phyloP scores from a whole-genome alignment of 2,797 vertebrate species.

The Euthynnus affinis region DNA sequence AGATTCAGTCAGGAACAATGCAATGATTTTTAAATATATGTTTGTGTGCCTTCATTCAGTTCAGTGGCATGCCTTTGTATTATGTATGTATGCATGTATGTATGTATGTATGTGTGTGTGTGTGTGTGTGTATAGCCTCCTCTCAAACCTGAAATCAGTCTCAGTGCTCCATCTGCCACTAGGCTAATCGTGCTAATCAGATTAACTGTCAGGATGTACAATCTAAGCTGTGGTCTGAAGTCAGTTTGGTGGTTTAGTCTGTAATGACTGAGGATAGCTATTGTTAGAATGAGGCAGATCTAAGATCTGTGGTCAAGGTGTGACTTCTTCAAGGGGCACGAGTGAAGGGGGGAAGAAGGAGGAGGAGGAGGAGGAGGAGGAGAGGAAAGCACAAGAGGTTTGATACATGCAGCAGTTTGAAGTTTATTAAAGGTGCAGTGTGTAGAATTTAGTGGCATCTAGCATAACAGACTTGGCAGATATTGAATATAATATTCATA shows the following conservation, averaged over 20 bases:
- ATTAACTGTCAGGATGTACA: constrained; percentile 50
- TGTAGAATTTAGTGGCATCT: too few species aligned
- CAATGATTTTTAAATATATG: background rate
- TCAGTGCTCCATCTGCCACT: constrained; percentile 67
- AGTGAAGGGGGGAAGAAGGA: background rate
- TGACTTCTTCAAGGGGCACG: background rate
- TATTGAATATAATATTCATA: too few species aligned
- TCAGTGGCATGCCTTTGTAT: constrained; percentile 9
- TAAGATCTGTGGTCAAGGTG: constrained; percentile 22
- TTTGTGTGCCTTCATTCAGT: background rate
- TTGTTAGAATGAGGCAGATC: constrained; percentile 17
- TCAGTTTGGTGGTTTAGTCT: constrained; percentile 32
- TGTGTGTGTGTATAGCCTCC: constrained; percentile 12
- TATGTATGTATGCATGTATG: background rate
- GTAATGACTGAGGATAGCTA: background rate
- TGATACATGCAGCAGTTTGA: background rate
- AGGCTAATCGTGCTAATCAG: constrained; percentile 76
- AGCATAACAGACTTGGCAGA: too few species aligned
- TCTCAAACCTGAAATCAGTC: constrained; percentile 11
- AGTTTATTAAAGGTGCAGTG: constrained; percentile 9
- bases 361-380: background rate
- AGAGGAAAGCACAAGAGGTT: background rate
- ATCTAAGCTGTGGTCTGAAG: constrained; percentile 36
- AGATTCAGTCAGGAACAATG: background rate
- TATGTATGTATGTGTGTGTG: background rate